phyloP scores from a whole-genome alignment of 2,888 invertebrate genomes.

The Hypena proboscidalis region DNA sequence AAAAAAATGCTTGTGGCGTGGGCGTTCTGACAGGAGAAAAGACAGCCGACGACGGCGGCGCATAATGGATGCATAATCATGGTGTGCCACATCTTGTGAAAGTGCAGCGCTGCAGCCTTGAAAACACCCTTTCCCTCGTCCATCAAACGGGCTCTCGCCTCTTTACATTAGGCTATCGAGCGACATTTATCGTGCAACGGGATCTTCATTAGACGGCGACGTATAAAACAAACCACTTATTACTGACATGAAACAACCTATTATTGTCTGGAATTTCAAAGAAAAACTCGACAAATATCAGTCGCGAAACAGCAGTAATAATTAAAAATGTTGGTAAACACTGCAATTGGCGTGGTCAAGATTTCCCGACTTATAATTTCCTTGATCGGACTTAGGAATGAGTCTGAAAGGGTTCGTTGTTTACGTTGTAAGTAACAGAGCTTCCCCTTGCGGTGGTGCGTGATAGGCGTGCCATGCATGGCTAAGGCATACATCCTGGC shows the following conservation, averaged over 20 bases:
- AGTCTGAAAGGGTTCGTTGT: conserved; percentile 60
- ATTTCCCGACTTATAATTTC: background rate
- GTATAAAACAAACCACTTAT: conserved; percentile 12
- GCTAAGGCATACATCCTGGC: conserved; percentile 71
- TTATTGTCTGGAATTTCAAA: background rate
- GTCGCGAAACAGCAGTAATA: background rate
- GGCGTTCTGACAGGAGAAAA: conserved; percentile 68
- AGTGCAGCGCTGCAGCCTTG: conserved; percentile 82
- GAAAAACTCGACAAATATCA: background rate
- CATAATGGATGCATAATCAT: conserved; percentile 77
- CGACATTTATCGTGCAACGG: conserved; percentile 69
- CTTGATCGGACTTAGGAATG: conserved; percentile 20
- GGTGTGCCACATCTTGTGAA: conserved; percentile 77
- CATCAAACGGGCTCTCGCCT: conserved; percentile 75
- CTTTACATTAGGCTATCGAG: conserved; percentile 75
- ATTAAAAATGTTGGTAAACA: background rate
- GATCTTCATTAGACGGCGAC: conserved; percentile 37
- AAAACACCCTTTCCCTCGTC: conserved; percentile 81
- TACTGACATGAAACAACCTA: conserved; percentile 1
- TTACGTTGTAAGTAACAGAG: conserved; percentile 59
- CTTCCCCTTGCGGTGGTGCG: conserved; percentile 56
- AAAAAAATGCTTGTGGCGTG: conserved; percentile 55
- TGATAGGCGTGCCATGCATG: conserved; percentile 70
- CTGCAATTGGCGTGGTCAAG: background rate
- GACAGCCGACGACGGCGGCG: conserved; percentile 58